A percentile compares a stretch with the other conserved stretches of the same genome.
phyloP scores from a whole-genome alignment of 2,797 vertebrate genomes.

The Hephaestus fuliginosus region DNA sequence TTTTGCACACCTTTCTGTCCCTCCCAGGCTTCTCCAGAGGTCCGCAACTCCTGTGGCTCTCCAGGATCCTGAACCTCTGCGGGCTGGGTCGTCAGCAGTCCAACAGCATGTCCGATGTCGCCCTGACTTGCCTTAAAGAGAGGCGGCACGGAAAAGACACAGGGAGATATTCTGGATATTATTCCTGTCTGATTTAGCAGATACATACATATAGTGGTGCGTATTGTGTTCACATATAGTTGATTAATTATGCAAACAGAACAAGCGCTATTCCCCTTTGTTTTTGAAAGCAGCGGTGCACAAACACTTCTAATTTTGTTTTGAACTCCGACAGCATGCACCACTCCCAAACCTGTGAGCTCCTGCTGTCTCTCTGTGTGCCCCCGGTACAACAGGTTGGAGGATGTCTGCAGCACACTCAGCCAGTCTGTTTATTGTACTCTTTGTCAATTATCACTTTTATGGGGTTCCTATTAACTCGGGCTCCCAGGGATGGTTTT shows the following conservation, averaged over 20 bases:
- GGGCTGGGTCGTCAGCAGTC: constrained; percentile 88
- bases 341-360: constrained; percentile 14
- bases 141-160: not conserved
- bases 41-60: constrained; percentile 76
- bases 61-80: constrained; percentile 73
- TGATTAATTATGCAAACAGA: not conserved
- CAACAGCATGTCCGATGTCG: constrained; percentile 92
- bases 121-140: constrained; percentile 90
- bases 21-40: constrained; percentile 74
- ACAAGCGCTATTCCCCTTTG: not conserved
- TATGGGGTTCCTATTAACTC: constrained; percentile 42
- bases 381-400: constrained; percentile 24
- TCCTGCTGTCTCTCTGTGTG: constrained; percentile 24
- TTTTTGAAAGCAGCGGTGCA: constrained; percentile 1
- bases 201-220: not conserved
- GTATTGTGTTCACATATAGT: not conserved
- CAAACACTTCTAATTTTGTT: constrained; percentile 2
- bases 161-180: not conserved
- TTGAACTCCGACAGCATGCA: not conserved
- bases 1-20: constrained; percentile 77
- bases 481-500: constrained; percentile 17
- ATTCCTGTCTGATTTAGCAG: not conserved
- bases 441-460: constrained; percentile 48
- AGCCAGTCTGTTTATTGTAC: constrained; percentile 31
- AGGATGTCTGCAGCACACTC: constrained; percentile 24